Conservation (phyloP, 2,888 invertebrate genomes). For the Hipparchia semele region DNA sequence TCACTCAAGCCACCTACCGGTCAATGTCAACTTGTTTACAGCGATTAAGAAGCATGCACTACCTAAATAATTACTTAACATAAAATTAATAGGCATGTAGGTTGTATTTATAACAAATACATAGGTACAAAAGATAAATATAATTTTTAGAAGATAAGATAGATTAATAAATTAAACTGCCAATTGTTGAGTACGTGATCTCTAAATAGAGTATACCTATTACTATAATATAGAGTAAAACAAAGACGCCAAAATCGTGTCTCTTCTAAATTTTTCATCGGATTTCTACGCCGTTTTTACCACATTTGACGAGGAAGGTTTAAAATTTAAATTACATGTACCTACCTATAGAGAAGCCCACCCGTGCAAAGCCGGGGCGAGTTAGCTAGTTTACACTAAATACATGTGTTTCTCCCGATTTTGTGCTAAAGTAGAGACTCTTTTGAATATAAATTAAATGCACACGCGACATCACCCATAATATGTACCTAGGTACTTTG, state of each 20-base stretch:
- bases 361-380: not conserved
- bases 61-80: not conserved
- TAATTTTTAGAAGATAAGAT: not conserved
- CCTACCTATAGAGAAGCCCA: not conserved
- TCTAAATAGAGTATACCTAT: too few relatives aligned
- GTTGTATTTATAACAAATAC: not conserved
- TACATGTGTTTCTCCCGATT: not conserved
- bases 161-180: not conserved
- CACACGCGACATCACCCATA: not conserved
- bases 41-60: slow-evolving; percentile 8
- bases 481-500: not conserved
- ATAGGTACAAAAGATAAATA: not conserved
- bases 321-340: not conserved
- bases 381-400: not conserved
- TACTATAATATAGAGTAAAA: too few relatives aligned
- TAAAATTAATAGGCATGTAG: too few relatives aligned
- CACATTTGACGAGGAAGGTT: not conserved
- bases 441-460: not conserved
- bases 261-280: not conserved
- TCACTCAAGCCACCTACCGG: not conserved
- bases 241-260: not conserved
- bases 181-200: too few relatives aligned
- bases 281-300: not conserved
- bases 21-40: slow-evolving; percentile 26
- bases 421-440: not conserved